A percentile compares a stretch with the other conserved stretches of the same genome.
Evolutionary conservation across 1,140 invertebrate species (phyloP).

Genomic region (Conopomorpha cramerella): DNA sequence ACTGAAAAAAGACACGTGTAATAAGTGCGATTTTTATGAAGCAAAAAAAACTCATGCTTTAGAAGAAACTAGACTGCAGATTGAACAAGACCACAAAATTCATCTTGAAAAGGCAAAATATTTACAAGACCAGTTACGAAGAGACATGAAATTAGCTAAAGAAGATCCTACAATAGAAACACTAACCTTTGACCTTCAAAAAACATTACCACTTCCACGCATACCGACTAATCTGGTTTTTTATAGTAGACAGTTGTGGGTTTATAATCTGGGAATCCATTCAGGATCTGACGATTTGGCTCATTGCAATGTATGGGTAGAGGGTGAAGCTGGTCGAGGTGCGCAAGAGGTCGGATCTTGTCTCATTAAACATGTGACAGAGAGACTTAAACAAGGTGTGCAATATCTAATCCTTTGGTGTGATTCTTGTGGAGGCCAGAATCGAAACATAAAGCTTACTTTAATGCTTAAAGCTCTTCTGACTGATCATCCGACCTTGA

Average conservation of each 20-base stretch:
- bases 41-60: too few species aligned
- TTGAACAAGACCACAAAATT: too few species aligned
- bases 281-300: conserved; percentile 10
- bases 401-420: conserved; percentile 29
- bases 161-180: too few species aligned
- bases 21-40: too few species aligned
- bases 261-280: conserved; percentile 20
- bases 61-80: too few species aligned
- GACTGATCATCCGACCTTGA: conserved; percentile 15
- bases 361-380: conserved; percentile 18
- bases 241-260: conserved; percentile 26
- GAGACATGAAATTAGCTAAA: too few species aligned
- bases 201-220: too few species aligned
- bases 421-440: conserved; percentile 34
- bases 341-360: conserved; percentile 31
- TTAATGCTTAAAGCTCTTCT: too few species aligned
- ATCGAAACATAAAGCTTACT: conserved; percentile 30
- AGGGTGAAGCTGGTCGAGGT: conserved; percentile 22
- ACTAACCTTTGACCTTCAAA: too few species aligned
- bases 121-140: too few species aligned
- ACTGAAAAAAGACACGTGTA: too few species aligned
- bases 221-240: conserved; percentile 20
- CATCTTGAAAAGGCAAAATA: too few species aligned
- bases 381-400: conserved; percentile 11
- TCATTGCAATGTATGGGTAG: conserved; percentile 23